A percentile compares a stretch with the other conserved stretches of the same genome.
Evolutionary conservation across 2,888 invertebrate genomes (phyloP).

Genomic region (Drosophila niveifrons): DNA sequence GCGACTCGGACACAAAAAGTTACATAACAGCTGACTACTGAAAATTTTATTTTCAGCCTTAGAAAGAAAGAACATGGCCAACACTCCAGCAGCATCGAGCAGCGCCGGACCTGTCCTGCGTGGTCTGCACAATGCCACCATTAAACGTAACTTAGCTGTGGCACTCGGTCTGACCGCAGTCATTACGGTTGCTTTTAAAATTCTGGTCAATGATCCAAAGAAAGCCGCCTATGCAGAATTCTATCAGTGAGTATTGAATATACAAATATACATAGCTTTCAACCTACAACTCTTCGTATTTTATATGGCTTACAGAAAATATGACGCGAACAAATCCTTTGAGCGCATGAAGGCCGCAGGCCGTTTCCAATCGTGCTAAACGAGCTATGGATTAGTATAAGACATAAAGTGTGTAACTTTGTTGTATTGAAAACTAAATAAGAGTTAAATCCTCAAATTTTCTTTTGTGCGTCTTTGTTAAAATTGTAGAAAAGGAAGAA

Average conservation of each 20-base stretch:
- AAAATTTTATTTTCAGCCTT: slow-evolving; percentile 34
- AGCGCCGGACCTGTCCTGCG: slow-evolving; percentile 89
- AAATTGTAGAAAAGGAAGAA: background rate
- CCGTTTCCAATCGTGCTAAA: slow-evolving; percentile 85
- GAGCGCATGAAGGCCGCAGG: slow-evolving; percentile 85
- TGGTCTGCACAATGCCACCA: slow-evolving; percentile 88
- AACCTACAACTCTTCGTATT: background rate
- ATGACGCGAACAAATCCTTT: slow-evolving; percentile 85
- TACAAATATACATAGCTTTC: too few relatives aligned
- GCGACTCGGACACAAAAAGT: slow-evolving; percentile 33
- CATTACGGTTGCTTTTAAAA: slow-evolving; percentile 86
- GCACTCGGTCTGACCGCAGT: slow-evolving; percentile 85
- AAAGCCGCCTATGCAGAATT: slow-evolving; percentile 89
- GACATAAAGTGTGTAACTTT: slow-evolving; percentile 57
- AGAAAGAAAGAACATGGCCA: slow-evolving; percentile 71
- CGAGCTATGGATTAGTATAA: slow-evolving; percentile 56
- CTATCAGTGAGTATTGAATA: slow-evolving; percentile 88
- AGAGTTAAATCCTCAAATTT: slow-evolving; percentile 59
- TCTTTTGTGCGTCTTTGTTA: slow-evolving; percentile 22
- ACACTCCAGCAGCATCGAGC: slow-evolving; percentile 81
- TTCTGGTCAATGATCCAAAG: slow-evolving; percentile 86
- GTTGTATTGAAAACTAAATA: slow-evolving; percentile 69
- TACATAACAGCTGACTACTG: slow-evolving; percentile 65
- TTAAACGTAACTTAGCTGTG: slow-evolving; percentile 87
- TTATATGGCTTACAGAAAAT: slow-evolving; percentile 72